Base-by-base conservation (phyloP, 2,888 invertebrate species). In the Phrixothrix hirtus region DNA sequence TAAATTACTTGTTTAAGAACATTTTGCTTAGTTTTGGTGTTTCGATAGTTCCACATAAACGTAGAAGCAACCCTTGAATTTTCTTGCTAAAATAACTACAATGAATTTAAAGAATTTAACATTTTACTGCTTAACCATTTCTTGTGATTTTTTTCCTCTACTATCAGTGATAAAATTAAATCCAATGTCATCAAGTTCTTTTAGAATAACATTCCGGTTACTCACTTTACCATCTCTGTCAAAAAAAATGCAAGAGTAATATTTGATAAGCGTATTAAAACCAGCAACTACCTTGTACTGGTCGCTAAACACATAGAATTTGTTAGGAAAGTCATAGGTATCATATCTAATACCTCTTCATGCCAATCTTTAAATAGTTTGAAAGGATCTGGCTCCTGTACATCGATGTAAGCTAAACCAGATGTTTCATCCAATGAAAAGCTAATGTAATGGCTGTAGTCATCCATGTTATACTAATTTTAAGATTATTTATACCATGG, bases 141-240 rank as follows among this genome's bases (percentile, higher is more conserved):
- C 73, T 17, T 67, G 62, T 1, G 68, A 57, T 70, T 81, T 80
- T 47, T 65, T 70, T 47, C 79, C 77, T 6, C 75, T 69, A 14
- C 61, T 67, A 48, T 78, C 78, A 0, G 79, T 79, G 49, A 75
- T 73, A 46, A 80, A 71, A n/a, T 77, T 70, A 44, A 80, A 78
- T 21, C 78, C 78, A 38, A 77, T 74, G 6, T 76, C 66, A 35
- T 77, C 76, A 25, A 77, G 66, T 31, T 76, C 70, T 12, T 76
- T 69, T 12, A 80, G 60, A 1, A 77, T 43, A 1, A 66, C 44
- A 21, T 56, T 65, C 43, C 67, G 54, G 39, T 59, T 65, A 35
- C 74, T 74, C 1, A 77, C 72, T 60, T 69, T 65, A 1, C 72
- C 69, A 35, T 73, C 68, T 35, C 79, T 79, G 59, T 10, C 62